Evolutionary conservation across 2,888 invertebrate species (phyloP), one percentile per base, ranked within the genome.

Genomic region (Acleris literana): DNA sequence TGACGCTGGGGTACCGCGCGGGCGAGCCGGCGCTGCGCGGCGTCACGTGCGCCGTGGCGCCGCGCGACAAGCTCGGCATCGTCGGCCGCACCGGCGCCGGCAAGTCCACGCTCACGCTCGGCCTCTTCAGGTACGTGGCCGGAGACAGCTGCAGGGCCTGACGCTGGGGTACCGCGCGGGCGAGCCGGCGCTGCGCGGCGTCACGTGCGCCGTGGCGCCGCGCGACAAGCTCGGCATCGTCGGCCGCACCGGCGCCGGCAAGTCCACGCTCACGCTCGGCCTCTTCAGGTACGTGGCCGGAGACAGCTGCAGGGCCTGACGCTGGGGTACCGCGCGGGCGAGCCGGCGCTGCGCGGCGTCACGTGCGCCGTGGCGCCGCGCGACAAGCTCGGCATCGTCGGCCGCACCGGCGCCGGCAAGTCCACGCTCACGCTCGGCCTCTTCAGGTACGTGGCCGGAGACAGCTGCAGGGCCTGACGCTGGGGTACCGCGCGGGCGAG

Each of bases 171-270:
- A 99, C 90, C 94, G 98, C 72, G 94, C 96, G 75, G 98, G 97
- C 61, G 98, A 98, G 79, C 94, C 98, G 64, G 98, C 98, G 51
- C 93, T 99, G 68, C 95, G 95, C 55, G 96, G 96, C 70, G 93
- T 99, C 70, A 94, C 94, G 54, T 97, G 97, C 83, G 88, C 93
- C 58, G 95, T 98, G 39, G 93, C 94, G 58, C 96, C 97, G 44
- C 95, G 97, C 52, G 97, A 98, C 87, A 98, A 98, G 93, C 95
- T 97, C 63, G 97, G 97, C 76, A 97, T 97, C 82, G 97, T 97
- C 29, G 97, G 97, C 56, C 94, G 97, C 79, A 97, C 97, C 55
- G 98, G 97, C 72, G 97, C 97, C 74, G 98, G 98, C 77, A 98
- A 98, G 92, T 97, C 97, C 65, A 98, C 97, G 74, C 93, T 98